Evolutionary conservation across 2,888 invertebrate species (phyloP), one percentile per base, ranked within the genome.

Genomic region (Drosophila atripex): DNA sequence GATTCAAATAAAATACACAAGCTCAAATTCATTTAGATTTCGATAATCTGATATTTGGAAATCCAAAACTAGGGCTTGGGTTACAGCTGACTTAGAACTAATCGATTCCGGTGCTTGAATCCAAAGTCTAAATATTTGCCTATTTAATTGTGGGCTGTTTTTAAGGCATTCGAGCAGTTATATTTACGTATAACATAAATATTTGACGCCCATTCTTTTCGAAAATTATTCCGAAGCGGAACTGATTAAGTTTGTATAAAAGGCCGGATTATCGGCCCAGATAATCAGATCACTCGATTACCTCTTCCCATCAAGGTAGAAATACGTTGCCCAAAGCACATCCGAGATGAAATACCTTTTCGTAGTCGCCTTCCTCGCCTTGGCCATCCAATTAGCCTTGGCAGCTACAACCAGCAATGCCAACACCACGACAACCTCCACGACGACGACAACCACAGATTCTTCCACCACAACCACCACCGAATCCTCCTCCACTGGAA

Each of bases 311-410:
- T 4, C 23, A n/a, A 35, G 11, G 11, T 3, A 23, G 23, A 14
- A 35, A 16, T 8, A 6, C 6, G n/a, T 38, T 8, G 39, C 14
- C 6, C 16, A 1, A 12, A 41, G 12, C 6, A 0, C 12, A 14
- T 8, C 12, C 8, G 63, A 45, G n/a, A 66, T 66, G 64, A 66
- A 55, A 12, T 55, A 28, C 38, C 50, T 66, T 0, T 38, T 54
- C 9, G 65, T 50, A 1, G 49, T 45, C 4, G 23, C 18, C 8
- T 18, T 66, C 0, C 28, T 66, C 16, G 66, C 39, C 9, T 11
- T 66, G 14, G 30, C 66, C 39, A 56, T 66, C 11, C 66, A 66
- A n/a, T 16, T 50, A 25, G 45, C 47, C 0, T 47, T 41, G 7
- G 28, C 28, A 1, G 11, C n/a, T 1, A 8, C 21, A 2, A 28